Base-by-base conservation (phyloP, 2,888 invertebrate species). In the Meliscaeva auricollis region DNA sequence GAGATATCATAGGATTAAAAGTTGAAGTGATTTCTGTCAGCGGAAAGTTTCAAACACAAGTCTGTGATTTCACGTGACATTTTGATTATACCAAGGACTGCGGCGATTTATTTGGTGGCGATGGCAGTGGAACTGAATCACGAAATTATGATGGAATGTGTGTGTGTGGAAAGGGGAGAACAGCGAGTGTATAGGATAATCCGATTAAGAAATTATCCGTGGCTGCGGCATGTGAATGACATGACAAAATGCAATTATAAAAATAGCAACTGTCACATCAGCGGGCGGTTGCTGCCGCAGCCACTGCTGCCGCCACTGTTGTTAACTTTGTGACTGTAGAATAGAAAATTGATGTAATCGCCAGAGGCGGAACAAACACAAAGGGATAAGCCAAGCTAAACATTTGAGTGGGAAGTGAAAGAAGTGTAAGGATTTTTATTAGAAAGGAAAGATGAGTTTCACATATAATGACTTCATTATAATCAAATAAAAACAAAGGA, bases 191-290 rank as follows among this genome's bases (percentile, higher is more conserved):
- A 15, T 26, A 26, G 73, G 41, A 46, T 72, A 82, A 76, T 68
- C 44, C 15, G 66, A 76, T 76, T 82, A 50, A 76, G 17, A 66
- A 64, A 81, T 81, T 64, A 75, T 69, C 80, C 64, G 22, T 58
- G 76, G 22, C 13, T 56, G n/a, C n/a, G 81, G 17, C 38, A 56
- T 70, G 58, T 50, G 62, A 46, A 58, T 76, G 72, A 76, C 58
- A 60, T 50, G 72, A 66, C 38, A 46, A 60, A 66, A 82, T 76
- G 81, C 76, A 72, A 72, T 82, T 76, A 82, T 35, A 5, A 32
- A 8, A 66, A 50, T n/a, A 50, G 15, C 9, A 20, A 20, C 46
- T 4, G 11, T 1, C 17, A 6, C 26, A 15, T 62, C 44, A n/a
- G n/a, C n/a, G n/a, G n/a, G 41, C 9, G 38, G 22, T n/a, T 9